Evolutionary conservation across 2,888 invertebrate species (phyloP), one percentile per base, ranked within the genome.

Genomic region (Epinotia ramella): DNA sequence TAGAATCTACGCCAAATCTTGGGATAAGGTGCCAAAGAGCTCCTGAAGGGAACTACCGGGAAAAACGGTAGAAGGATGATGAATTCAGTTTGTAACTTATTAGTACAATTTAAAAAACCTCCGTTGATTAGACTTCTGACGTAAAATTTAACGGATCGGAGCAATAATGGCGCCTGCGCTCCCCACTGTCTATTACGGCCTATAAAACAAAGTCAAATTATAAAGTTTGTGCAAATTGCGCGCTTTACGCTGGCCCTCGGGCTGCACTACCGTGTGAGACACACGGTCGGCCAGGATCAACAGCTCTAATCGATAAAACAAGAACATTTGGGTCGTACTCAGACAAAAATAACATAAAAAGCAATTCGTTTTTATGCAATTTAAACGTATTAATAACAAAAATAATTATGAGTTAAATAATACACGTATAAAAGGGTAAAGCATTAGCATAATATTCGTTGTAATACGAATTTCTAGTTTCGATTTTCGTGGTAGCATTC

Each of bases 201-300:
- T 82, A 89, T 89, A 88, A 89, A 90, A 87, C 85, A 87, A 87
- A 86, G 84, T 83, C 82, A 83, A 89, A 89, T 88, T 88, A 89
- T 86, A 84, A 86, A 86, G 87, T 89, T 88, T 84, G 82, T 79
- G 82, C 84, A 87, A 89, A 90, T 88, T 86, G 86, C 83, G 80
- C 84, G 83, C 82, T 84, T 84, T 84, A 84, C 83, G 73, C 80
- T 73, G 72, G 77, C 81, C 87, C 83, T 80, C 53, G 49, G 80
- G 87, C 78, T 78, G 78, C 77, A 78, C 67, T 77, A 73, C 53
- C 62, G 74, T 40, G 49, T 44, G 73, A 33, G 71, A 79, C 79
- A 78, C 74, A 81, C 78, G 12, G 78, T 7, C 56, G 20, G 18
- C 3, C 18, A 53, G 77, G 13, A 63, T 24, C 40, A 24, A 56